Conservation (phyloP, 2,113 vertebrate species). For the Lanius ludovicianus region DNA sequence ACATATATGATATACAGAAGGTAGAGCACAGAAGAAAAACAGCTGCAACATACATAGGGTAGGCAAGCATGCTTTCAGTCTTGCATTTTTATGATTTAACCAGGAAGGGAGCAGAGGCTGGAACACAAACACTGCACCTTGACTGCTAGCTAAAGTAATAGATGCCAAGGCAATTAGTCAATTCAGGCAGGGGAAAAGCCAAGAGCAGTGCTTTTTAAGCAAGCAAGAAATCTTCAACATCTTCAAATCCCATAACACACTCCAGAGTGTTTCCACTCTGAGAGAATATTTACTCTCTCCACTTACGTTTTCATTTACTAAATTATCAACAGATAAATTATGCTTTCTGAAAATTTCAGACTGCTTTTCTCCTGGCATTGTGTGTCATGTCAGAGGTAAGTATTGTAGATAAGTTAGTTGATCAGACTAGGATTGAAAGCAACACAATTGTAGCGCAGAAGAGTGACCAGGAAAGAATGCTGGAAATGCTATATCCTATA, state of each 20-base stretch:
- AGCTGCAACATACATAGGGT: background rate
- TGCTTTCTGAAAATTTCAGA: background rate
- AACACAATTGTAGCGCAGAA: background rate
- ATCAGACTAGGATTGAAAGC: background rate
- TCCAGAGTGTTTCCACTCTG: background rate
- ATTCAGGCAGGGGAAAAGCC: background rate
- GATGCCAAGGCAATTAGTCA: constrained; percentile 23
- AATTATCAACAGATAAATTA: background rate
- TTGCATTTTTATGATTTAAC: background rate
- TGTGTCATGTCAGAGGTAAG: background rate
- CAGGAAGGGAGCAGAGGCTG: background rate
- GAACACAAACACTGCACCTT: background rate
- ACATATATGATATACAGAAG: background rate
- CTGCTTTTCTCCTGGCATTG: background rate
- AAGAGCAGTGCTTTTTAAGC: background rate
- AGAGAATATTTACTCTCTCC: background rate
- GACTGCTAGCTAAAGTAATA: constrained; percentile 29
- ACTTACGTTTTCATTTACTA: background rate
- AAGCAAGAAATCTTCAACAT: background rate
- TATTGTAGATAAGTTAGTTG: background rate
- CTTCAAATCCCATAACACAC: background rate
- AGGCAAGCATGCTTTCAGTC: background rate
- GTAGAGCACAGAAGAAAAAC: background rate
- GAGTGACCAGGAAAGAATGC: background rate
- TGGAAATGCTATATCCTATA: background rate